A percentile compares a stretch with the other conserved stretches of the same genome.
These are phyloP conservation scores for Macrochelys suwanniensis DNA, from an alignment of 2,797 vertebrate genomes.

Conservation along the genomic window DNA sequence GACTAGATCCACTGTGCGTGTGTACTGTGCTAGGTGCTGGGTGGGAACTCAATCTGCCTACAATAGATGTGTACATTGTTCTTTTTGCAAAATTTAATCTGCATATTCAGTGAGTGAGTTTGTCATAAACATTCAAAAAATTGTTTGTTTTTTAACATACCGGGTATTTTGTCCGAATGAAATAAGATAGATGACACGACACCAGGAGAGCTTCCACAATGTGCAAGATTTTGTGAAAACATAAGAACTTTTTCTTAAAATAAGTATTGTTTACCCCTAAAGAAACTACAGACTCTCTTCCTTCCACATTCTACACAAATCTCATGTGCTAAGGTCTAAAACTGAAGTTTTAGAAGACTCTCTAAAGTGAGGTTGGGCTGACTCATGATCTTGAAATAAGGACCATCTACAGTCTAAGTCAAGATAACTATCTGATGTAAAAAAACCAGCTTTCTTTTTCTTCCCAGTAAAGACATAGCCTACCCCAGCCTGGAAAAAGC, in stretches of 20 bases:
- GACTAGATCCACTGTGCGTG: neutral
- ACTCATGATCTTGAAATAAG: neutral
- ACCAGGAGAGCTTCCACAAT: neutral
- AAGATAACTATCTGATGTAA: neutral
- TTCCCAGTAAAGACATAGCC: neutral
- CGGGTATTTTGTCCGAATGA: neutral
- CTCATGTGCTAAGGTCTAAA: neutral
- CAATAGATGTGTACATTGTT: neutral
- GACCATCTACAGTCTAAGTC: neutral
- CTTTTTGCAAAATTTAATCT: neutral
- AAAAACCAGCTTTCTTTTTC: neutral
- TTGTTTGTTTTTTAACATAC: neutral
- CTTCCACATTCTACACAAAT: neutral
- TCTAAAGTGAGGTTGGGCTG: neutral
- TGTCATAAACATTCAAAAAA: neutral
- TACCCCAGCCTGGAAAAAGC: neutral
- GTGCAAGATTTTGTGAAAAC: neutral
- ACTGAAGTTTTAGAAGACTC: neutral
- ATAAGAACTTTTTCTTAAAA: conserved; percentile 10
- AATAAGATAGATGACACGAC: neutral
- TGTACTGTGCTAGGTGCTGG: neutral
- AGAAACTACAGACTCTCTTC: neutral
- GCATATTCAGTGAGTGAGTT: neutral
- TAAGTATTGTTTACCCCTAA: neutral
- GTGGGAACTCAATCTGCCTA: neutral